Conservation (phyloP, 2,797 vertebrate species). For the Okamejei kenojei region DNA sequence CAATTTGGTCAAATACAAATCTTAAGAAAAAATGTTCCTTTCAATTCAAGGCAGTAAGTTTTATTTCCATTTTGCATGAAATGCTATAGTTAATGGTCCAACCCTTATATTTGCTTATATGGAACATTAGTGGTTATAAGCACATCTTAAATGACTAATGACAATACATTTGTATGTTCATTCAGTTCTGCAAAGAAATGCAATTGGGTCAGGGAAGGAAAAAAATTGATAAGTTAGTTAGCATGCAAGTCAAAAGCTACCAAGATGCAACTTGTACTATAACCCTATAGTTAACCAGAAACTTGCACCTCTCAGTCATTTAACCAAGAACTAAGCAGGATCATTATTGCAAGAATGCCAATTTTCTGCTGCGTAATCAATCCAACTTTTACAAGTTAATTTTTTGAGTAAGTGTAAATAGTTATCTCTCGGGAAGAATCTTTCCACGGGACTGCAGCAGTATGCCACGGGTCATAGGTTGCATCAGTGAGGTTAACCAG, state of each 20-base stretch:
- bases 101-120: background rate
- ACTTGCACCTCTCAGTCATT: too few relatives aligned
- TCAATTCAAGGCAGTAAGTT: background rate
- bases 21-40: background rate
- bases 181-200: background rate
- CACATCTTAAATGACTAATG: background rate
- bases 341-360: background rate
- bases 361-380: background rate
- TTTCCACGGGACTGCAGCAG: background rate
- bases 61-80: background rate
- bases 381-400: background rate
- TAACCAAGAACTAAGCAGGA: too few relatives aligned
- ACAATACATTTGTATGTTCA: background rate
- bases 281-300: too few relatives aligned
- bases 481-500: background rate
- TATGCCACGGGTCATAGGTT: background rate
- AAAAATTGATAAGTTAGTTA: background rate
- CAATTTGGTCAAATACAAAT: background rate
- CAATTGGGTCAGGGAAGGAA: background rate
- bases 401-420: background rate
- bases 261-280: background rate
- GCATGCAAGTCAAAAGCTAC: background rate
- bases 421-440: background rate
- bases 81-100: background rate
- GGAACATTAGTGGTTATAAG: background rate